Evolutionary conservation across 2,797 vertebrate genomes (phyloP).

Genomic region (Melanotaenia pygmaea): DNA sequence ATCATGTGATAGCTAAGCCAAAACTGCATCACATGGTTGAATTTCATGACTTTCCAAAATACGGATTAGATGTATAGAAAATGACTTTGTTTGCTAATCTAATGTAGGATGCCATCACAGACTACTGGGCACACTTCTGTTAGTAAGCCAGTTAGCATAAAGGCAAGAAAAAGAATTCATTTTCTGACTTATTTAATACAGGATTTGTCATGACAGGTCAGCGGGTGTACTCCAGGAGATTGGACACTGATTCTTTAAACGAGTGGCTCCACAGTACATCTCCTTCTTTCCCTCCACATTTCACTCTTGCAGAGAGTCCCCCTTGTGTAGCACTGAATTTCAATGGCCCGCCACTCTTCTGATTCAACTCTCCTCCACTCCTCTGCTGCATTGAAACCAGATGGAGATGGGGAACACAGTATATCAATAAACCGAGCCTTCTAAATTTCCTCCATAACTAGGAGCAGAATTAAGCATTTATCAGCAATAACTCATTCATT

Average conservation of each 20-base stretch:
- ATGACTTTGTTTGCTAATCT: constrained; percentile 62
- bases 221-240: constrained; percentile 75
- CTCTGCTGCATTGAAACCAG: constrained; percentile 56
- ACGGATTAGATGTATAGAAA: constrained; percentile 60
- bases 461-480: constrained; percentile 59
- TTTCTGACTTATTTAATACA: constrained; percentile 73
- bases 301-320: constrained; percentile 50
- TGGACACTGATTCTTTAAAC: constrained; percentile 78
- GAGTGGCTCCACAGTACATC: constrained; percentile 63
- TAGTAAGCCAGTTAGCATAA: constrained; percentile 73
- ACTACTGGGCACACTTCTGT: constrained; percentile 61
- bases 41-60: constrained; percentile 55
- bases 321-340: constrained; percentile 64
- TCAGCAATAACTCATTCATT: constrained; percentile 64
- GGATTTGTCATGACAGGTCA: constrained; percentile 75
- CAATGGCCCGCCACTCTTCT: constrained; percentile 50
- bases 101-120: constrained; percentile 50
- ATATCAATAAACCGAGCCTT: constrained; percentile 52
- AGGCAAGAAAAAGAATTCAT: constrained; percentile 61
- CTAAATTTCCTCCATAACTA: constrained; percentile 45
- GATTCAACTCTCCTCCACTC: constrained; percentile 17
- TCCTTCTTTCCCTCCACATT: constrained; percentile 38
- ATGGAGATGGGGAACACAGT: constrained; percentile 56
- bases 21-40: constrained; percentile 32
- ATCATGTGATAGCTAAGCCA: constrained; percentile 40